Percentiles rank a stretch among this genome's conserved stretches.
Evolutionary conservation across 2,888 invertebrate species (phyloP).

Genomic region (Hermaeophaga mercurialis): DNA sequence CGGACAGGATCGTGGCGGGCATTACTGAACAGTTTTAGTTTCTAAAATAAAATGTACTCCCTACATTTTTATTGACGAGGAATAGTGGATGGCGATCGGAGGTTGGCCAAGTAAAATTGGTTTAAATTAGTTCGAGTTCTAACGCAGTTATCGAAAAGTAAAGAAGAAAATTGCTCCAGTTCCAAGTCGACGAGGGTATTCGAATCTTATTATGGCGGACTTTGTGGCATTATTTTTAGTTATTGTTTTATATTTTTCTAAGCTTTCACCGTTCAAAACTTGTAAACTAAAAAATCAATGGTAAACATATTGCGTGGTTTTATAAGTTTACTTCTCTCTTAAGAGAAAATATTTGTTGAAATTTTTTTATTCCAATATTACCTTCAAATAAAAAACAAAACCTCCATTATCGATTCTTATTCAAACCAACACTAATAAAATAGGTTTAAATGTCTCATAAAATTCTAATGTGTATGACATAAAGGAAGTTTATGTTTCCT

Average conservation of each 20-base stretch:
- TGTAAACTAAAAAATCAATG: too few relatives aligned
- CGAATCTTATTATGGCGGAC: background rate
- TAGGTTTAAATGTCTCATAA: too few relatives aligned
- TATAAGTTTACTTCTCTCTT: too few relatives aligned
- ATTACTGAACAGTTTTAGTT: conserved; percentile 26
- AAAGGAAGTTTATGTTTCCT: conserved; percentile 2
- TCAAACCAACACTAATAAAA: too few relatives aligned
- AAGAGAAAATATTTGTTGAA: too few relatives aligned
- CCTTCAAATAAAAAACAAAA: too few relatives aligned
- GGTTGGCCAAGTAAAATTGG: background rate
- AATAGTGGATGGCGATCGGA: background rate
- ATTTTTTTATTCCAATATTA: too few relatives aligned
- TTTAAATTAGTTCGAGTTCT: conserved; percentile 11
- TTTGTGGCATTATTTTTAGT: too few relatives aligned
- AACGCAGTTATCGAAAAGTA: conserved; percentile 1
- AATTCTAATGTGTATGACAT: background rate
- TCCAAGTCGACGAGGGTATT: background rate
- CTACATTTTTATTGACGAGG: conserved; percentile 7
- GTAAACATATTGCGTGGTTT: too few relatives aligned
- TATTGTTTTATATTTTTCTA: too few relatives aligned
- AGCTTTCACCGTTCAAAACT: too few relatives aligned
- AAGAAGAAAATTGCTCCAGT: conserved; percentile 1
- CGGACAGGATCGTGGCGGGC: conserved; percentile 21
- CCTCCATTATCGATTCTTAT: too few relatives aligned
- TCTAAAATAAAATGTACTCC: conserved; percentile 16